Evolutionary conservation across 2,888 invertebrate genomes (phyloP).

Genomic region (Leuctra nigra): DNA sequence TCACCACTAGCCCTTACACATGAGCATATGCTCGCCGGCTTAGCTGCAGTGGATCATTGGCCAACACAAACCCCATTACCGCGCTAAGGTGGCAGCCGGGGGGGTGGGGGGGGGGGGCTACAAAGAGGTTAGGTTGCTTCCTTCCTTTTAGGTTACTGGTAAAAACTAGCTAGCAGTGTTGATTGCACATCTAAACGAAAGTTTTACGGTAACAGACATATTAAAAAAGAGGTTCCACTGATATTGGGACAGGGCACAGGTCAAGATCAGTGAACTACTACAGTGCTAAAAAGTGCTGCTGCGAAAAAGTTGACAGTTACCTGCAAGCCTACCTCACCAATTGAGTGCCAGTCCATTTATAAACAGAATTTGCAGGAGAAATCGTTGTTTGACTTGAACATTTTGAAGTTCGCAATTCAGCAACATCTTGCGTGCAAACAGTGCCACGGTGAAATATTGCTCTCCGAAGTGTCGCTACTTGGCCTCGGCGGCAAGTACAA

Average conservation of each 20-base stretch:
- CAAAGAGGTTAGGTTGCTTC: no score
- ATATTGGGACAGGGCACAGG: no score
- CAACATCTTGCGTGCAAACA: background rate
- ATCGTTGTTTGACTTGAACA: constrained; percentile 23
- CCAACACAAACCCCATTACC: no score
- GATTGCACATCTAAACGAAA: no score
- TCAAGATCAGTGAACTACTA: no score
- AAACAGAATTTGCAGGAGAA: background rate
- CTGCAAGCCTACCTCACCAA: background rate
- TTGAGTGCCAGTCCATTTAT: background rate
- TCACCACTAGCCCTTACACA: no score
- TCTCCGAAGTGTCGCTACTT: background rate
- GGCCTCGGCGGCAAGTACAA: constrained; percentile 19
- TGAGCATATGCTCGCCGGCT: no score
- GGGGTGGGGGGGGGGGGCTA: no score
- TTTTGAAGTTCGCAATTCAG: constrained; percentile 36
- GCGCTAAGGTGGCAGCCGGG: no score
- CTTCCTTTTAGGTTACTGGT: no score
- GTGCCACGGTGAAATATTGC: constrained; percentile 8
- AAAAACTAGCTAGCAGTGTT: no score
- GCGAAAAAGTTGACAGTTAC: background rate
- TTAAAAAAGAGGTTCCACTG: background rate
- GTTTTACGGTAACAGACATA: background rate
- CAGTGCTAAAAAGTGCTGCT: background rate
- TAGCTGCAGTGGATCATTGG: no score